Base-by-base conservation (phyloP, 2,888 invertebrate species). In the Sinelater perroti region DNA sequence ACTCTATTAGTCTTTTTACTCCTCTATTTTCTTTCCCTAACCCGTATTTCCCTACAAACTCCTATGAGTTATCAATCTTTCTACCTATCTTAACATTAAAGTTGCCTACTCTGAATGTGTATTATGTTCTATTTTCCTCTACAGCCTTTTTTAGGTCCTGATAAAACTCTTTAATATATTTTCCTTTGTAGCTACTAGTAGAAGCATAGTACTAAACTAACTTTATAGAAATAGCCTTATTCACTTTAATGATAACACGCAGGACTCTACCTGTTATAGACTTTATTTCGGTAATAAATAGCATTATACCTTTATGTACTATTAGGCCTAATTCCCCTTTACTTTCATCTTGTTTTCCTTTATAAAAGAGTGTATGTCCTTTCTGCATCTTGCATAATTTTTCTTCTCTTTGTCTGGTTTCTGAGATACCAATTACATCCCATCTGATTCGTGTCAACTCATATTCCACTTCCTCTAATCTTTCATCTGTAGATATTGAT, bases 191-290 rank as follows among this genome's bases (percentile, higher is more conserved):
- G 33, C 8, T 13, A 33, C 33, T 3, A 33, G 33, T 33, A 33
- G 11, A 5, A 4, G 14, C 14, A 13, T 13, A 33, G 33, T 33
- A 33, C 8, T 33, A 8, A 6, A 24, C 3, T 33, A 14, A 5
- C 13, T 13, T 13, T 33, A 13, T 6, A 8, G 24, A 24, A 24
- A 8, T 24, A 8, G 24, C 2, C n/a, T n/a, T 33, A 33, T 33
- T 14, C 16, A 13, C 14, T 24, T 24, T 24, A 24, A n/a, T n/a
- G n/a, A n/a, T n/a, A n/a, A n/a, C n/a, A n/a, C n/a, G n/a, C n/a
- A n/a, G n/a, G n/a, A n/a, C 33, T 33, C 16, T 35, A 31, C 18
- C 35, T 35, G 17, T 14, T 35, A 35, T 35, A 6, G 35, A 35
- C 3, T 14, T 14, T 10, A 17, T 17, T 8, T 35, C 31, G 14